Conservation (phyloP, 92 coral and sea anemone species). For the Paragorgia papillata region DNA sequence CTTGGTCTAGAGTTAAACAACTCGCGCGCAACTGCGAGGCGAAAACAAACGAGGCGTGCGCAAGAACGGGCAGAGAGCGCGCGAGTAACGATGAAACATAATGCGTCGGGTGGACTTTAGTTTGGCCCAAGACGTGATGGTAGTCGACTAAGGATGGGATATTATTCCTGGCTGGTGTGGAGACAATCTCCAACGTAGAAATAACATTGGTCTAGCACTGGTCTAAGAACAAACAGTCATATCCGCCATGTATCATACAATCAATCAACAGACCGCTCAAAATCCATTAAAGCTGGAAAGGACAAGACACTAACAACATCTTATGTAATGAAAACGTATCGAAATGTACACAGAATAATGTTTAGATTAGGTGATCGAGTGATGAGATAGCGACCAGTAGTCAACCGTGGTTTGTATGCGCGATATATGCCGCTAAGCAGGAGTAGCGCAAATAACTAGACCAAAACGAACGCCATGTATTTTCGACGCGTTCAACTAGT, state of each 20-base stretch:
- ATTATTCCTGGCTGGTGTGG: neutral
- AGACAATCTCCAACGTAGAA: neutral
- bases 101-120: neutral
- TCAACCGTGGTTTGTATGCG: neutral
- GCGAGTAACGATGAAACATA: too few relatives aligned
- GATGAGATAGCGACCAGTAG: constrained; percentile 6
- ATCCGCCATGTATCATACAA: constrained; percentile 36
- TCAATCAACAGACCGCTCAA: constrained; percentile 37
- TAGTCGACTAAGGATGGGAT: neutral
- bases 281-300: constrained; percentile 30
- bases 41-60: too few relatives aligned
- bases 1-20: neutral
- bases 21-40: neutral
- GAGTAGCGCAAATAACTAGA: too few relatives aligned
- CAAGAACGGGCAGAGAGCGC: too few relatives aligned
- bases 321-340: constrained; percentile 36
- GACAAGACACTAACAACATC: constrained; percentile 46
- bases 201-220: constrained; percentile 25
- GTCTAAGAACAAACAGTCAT: constrained; percentile 22
- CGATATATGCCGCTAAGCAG: too few relatives aligned
- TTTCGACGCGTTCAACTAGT: neutral
- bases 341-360: constrained; percentile 35
- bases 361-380: constrained; percentile 26
- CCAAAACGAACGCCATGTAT: neutral
- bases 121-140: neutral